Evolutionary conservation across 1,140 invertebrate genomes (phyloP).

Genomic region (Saccostrea echinata): DNA sequence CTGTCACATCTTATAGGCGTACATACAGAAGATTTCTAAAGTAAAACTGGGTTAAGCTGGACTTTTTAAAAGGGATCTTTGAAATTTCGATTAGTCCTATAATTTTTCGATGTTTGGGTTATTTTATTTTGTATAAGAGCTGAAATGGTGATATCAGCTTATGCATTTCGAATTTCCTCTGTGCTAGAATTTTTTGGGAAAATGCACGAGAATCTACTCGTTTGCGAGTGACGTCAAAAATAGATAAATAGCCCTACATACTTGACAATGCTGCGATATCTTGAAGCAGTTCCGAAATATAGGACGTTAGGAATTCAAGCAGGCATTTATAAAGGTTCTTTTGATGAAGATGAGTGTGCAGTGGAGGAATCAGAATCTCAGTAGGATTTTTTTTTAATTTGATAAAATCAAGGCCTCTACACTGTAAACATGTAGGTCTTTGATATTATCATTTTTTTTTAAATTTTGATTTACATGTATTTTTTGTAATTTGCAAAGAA

Average conservation of each 20-base stretch:
- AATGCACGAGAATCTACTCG: background rate
- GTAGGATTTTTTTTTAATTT: background rate
- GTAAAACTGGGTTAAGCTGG: too few species aligned
- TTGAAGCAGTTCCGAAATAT: constrained; percentile 2
- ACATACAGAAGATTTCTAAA: too few species aligned
- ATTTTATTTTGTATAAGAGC: too few species aligned
- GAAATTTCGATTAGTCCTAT: too few species aligned
- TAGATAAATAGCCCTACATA: background rate
- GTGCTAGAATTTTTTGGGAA: background rate
- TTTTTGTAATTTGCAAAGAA: too few species aligned
- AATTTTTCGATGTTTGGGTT: too few species aligned
- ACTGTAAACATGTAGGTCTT: too few species aligned
- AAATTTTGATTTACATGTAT: too few species aligned
- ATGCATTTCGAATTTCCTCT: constrained; percentile 6
- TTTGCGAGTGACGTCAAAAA: background rate
- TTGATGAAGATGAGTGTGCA: background rate
- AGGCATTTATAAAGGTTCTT: constrained; percentile 45
- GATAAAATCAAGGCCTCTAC: background rate
- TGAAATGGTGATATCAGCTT: background rate
- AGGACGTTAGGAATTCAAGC: constrained; percentile 45
- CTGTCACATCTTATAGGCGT: too few species aligned
- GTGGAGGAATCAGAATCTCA: background rate
- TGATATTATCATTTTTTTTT: background rate
- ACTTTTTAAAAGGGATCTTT: too few species aligned
- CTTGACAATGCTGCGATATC: constrained; percentile 23